Conservation (phyloP, 2,888 invertebrate species). For the Diloba caeruleocephala region DNA sequence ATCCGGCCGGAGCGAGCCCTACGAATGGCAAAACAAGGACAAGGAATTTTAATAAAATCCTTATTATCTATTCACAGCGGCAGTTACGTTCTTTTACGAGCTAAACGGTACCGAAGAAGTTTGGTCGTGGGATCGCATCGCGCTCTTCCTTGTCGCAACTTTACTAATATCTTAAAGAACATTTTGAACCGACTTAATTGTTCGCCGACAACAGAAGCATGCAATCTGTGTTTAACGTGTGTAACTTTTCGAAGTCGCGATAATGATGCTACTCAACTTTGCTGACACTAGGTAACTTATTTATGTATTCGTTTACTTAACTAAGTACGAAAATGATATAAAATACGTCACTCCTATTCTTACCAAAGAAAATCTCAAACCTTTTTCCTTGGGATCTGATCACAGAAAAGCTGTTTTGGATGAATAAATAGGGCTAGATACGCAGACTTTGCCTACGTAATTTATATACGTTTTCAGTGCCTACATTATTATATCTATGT, state of each 20-base stretch:
- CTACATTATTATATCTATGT: neutral
- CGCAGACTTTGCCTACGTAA: neutral
- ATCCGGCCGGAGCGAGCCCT: conserved; percentile 65
- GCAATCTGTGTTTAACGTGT: conserved; percentile 55
- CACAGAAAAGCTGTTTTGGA: neutral
- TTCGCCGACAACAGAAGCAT: conserved; percentile 60
- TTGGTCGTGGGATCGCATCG: conserved; percentile 70
- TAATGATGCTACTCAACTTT: conserved; percentile 37
- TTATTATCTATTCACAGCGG: conserved; percentile 86
- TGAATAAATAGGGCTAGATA: conserved; percentile 5
- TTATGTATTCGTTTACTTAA: conserved; percentile 19
- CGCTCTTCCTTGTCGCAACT: conserved; percentile 70
- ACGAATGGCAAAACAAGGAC: conserved; percentile 81
- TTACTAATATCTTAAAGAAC: conserved; percentile 75
- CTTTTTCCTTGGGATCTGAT: conserved; percentile 2
- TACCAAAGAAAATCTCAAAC: conserved; percentile 5
- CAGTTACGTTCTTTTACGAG: conserved; percentile 85
- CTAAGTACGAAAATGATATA: conserved; percentile 5
- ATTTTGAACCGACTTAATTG: conserved; percentile 71
- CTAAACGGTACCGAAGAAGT: conserved; percentile 73
- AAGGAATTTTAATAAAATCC: conserved; percentile 88
- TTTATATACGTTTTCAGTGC: neutral
- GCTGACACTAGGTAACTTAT: conserved; percentile 26
- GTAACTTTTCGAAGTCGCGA: conserved; percentile 42
- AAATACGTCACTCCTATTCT: conserved; percentile 1